Evolutionary conservation across 2,113 vertebrate genomes (phyloP), one percentile per base, ranked within the genome.

Genomic region (Tonatia bakeri): DNA sequence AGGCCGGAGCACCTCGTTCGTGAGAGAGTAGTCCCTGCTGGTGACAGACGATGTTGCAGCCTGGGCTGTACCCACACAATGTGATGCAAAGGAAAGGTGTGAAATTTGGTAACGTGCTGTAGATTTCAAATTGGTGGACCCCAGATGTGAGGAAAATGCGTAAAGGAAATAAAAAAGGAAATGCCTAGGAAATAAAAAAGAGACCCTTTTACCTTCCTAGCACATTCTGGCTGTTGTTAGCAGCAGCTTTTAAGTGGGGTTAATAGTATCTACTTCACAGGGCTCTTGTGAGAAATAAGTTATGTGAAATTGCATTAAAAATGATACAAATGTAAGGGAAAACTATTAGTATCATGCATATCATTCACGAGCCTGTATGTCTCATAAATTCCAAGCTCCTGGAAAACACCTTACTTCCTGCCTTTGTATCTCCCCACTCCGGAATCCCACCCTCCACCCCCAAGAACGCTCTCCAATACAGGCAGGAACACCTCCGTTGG

Each of bases 201-300:
- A 73, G 14, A 47, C 43, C 13, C 64, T 64, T 28, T 80, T 38
- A 67, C 20, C 22, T 82, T 36, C 64, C 24, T n/a, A 77, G 14
- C 7, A 50, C n/a, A 33, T 81, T 76, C 50, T 31, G 67, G 52
- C 3, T 82, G 80, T 61, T 77, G 40, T 33, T 80, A 76, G 50
- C 47, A 75, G 33, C 64, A 69, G 54, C 70, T 13, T 94, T 70
- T 43, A 94, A 50, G 84, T 54, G 79, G 40, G 7, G 16, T 52
- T 70, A 91, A 69, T 59, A 92, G 47, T 52, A 26, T 4, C 69
- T 31, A 69, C 33, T 54, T 73, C 65, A 33, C 26, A 92, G 80
- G 40, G n/a, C n/a, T 67, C 94, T 70, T 28, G 40, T 80, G 40
- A 77, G 4, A 36, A 85, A 56, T 75, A 75, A 96, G 50, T 45